Conservation (phyloP, 2,797 vertebrate species). For the Tamandua tetradactyla region DNA sequence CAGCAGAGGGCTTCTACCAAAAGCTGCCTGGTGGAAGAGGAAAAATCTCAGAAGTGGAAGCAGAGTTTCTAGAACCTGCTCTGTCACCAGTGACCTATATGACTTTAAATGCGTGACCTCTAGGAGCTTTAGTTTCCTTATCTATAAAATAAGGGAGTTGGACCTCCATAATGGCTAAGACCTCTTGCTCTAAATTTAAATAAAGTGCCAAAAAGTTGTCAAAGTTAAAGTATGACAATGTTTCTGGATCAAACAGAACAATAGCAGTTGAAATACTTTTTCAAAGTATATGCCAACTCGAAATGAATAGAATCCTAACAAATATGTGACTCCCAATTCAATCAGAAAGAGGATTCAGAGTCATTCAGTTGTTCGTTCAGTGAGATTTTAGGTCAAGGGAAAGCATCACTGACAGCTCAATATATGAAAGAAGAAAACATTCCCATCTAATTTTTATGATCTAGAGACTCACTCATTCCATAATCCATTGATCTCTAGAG, state of each 20-base stretch:
- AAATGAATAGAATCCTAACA: neutral
- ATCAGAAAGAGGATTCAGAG: conserved; percentile 26
- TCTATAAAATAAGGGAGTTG: neutral
- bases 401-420: neutral
- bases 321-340: neutral
- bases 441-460: neutral
- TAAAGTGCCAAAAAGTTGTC: neutral
- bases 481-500: conserved; percentile 1
- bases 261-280: neutral
- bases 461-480: neutral
- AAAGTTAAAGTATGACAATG: neutral
- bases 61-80: neutral
- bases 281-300: neutral
- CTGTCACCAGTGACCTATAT: neutral
- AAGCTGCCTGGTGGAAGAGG: neutral
- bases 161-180: neutral
- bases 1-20: neutral
- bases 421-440: neutral
- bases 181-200: neutral
- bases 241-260: neutral
- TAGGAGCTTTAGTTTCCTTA: neutral
- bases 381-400: neutral
- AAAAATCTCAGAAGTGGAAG: neutral
- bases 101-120: neutral
- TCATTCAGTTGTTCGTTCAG: neutral